Base-by-base conservation (phyloP, 30 jellyfish, hydroid and myxozoan species). In the Aurelia aurita complex sp. Pacific region DNA sequence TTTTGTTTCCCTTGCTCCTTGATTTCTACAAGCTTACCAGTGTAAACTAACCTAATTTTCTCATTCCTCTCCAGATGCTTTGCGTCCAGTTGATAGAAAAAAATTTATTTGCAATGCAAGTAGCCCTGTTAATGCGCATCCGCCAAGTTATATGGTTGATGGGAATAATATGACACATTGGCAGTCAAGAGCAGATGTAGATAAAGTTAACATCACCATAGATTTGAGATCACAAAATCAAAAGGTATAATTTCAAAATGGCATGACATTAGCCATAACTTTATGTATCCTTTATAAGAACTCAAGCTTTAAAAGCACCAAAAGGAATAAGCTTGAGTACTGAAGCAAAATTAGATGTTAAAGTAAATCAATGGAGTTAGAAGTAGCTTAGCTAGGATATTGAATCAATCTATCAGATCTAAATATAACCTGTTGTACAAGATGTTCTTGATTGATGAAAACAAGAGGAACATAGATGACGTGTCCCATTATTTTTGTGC, bases 161-260 rank as follows among this genome's bases (percentile, higher is more conserved):
- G 94, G 90, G 1, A 40, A 38, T 19, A 64, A 55, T 68, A 34
- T 6, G 10, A 73, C 97, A 16, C 75, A 35, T 51, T 89, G 97
- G 97, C 97, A 89, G 34, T 55, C 97, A 50, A 81, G 82, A 64
- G 94, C 97, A 29, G 87, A 73, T 46, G 38, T 64, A 38, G 97
- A 89, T 71, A 54, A 15, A 29, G 90, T 86, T 7, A 81, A 74
- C 64, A 81, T 89, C 6, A 81, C 87, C 36, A 42, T 89, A 32
- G 90, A 89, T 69, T 73, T 89, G 71, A 73, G 87, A 73, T 73
- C 97, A 7, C 32, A 34, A 32, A 78, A 70, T 4, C 97, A 92
- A 52, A 87, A 87, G 98, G 98, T 92, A 46, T 46, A 14, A 46
- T 46, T 46, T 46, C 50, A 46, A 6, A 46, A 9, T 46, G 14